Base-by-base conservation (phyloP, 2,797 vertebrate genomes). In the Mus spretus region DNA sequence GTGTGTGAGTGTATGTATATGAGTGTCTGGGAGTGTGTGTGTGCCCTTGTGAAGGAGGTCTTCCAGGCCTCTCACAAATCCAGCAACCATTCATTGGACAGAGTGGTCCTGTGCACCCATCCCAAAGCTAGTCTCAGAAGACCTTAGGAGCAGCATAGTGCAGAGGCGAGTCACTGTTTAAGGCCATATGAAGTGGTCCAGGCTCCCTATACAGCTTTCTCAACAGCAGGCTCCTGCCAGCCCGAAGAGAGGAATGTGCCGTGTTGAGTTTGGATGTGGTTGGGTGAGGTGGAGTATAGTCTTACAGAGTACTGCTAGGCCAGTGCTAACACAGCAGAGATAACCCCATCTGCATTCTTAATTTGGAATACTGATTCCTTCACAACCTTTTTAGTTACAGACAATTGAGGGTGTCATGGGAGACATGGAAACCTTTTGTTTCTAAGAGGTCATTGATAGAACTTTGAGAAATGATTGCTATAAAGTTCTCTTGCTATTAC, bases 401-500 rank as follows among this genome's bases (percentile, higher is more conserved):
- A 87, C 61, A 72, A 47, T 77, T 82, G 65, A 77, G 17, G 84
- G 84, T 75, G 31, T 88, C 61, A 4, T 74, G 24, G 77, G 74
- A 90, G 85, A 11, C 91, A 91, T 65, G 19, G 5, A 74, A 24
- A 91, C 15, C 90, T 93, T 91, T 96, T 94, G 6, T 90, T 10
- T 95, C 63, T 91, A 95, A 82, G 61, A 81, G 75, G 63, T 91
- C 65, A 87, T 88, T 83, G n/a, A 67, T 55, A 53, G 6, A 22
- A 19, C 37, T 9, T 19, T 90, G 57, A 72, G 74, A 96, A 92
- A 77, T 79, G 67, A 70, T 80, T 82, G 57, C 55, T 92, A 10
- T 96, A 80, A 96, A 94, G 57, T 92, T 92, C 26, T 93, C 31
- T 57, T 89, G 28, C 22, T 75, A 22, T 50, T 89, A 31, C 20